These are phyloP conservation scores for Apogon hyalosoma DNA, from an alignment of 2,797 vertebrate genomes.

Conservation along the genomic window DNA sequence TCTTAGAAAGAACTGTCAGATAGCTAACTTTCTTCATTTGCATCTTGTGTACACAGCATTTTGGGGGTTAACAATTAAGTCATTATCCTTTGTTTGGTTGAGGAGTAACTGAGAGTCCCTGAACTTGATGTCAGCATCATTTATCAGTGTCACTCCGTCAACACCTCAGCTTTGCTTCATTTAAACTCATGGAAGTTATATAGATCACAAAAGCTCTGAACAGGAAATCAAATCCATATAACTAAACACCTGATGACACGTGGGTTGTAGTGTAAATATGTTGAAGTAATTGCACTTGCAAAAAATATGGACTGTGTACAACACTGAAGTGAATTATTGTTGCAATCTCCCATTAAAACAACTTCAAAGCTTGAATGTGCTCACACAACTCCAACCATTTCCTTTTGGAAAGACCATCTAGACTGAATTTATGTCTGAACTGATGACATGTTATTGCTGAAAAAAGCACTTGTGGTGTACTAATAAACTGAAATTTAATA, in stretches of 20 bases:
- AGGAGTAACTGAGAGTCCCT: constrained; percentile 60
- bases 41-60: constrained; percentile 16
- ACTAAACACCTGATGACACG: constrained; percentile 62
- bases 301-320: constrained; percentile 15
- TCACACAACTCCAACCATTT: constrained; percentile 40
- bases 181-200: constrained; percentile 48
- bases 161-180: constrained; percentile 42
- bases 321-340: constrained; percentile 14
- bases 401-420: constrained; percentile 45
- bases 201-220: constrained; percentile 18
- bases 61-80: constrained; percentile 40
- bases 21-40: constrained; percentile 14
- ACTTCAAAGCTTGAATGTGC: constrained; percentile 44
- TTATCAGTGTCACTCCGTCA: constrained; percentile 66
- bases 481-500: constrained; percentile 37
- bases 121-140: constrained; percentile 63
- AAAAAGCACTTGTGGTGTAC: constrained; percentile 12
- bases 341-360: constrained; percentile 32
- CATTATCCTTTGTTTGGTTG: constrained; percentile 55
- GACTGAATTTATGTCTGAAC: constrained; percentile 32
- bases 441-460: constrained; percentile 38
- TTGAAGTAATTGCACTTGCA: constrained; percentile 20
- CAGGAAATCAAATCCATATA: constrained; percentile 61
- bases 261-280: constrained; percentile 35
- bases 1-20: too few relatives aligned